phyloP scores from a whole-genome alignment of 2,113 vertebrate genomes.

The Microcebus ravelobensis region DNA sequence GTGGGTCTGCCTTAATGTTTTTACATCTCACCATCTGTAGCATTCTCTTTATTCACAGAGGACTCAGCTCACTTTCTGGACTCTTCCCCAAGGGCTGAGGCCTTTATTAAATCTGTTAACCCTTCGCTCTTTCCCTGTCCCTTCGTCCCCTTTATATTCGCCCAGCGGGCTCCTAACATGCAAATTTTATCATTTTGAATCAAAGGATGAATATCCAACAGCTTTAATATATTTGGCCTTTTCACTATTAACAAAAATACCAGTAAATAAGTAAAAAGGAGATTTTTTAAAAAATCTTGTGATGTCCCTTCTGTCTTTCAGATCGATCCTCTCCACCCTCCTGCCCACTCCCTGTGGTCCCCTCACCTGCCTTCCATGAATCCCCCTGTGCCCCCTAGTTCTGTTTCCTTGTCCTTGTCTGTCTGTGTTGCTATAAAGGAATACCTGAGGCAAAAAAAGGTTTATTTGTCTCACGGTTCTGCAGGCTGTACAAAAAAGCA shows the following conservation, averaged over 20 bases:
- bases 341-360: neutral
- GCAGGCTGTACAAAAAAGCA: too few relatives aligned
- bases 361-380: too few relatives aligned
- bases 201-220: neutral
- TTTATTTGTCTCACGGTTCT: too few relatives aligned
- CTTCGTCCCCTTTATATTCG: neutral
- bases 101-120: neutral
- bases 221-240: conserved; percentile 11
- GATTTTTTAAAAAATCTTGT: neutral
- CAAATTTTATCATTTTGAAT: neutral
- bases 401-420: neutral
- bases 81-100: neutral
- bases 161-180: neutral
- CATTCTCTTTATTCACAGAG: neutral
- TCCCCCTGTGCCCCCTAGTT: fast-evolving
- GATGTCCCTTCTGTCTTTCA: neutral
- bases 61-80: neutral
- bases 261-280: neutral
- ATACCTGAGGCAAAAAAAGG: too few relatives aligned
- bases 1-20: neutral
- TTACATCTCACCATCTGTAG: neutral
- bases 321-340: neutral
- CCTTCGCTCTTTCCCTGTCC: too few relatives aligned
- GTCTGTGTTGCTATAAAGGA: too few relatives aligned
- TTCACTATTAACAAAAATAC: neutral